These are phyloP conservation scores for Eulimnadia texana DNA, from an alignment of 1,140 invertebrate species.

Conservation along the genomic window DNA sequence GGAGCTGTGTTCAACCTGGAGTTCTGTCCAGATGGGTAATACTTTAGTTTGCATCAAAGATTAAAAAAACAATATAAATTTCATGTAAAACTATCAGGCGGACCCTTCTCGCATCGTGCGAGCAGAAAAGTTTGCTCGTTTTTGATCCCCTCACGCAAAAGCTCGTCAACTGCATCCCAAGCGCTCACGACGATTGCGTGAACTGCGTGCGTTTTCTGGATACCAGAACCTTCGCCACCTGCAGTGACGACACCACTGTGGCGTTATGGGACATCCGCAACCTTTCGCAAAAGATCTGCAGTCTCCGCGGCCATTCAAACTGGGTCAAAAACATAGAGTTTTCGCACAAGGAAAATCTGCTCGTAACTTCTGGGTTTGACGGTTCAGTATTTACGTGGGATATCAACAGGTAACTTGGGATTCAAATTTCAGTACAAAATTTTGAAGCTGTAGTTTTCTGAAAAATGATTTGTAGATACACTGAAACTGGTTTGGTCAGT, in stretches of 20 bases:
- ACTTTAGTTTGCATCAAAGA: neutral
- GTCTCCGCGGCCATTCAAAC: slow-evolving; percentile 72
- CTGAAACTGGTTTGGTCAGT: slow-evolving; percentile 29
- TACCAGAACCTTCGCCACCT: slow-evolving; percentile 73
- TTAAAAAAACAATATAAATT: neutral
- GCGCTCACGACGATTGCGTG: slow-evolving; percentile 78
- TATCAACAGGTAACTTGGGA: slow-evolving; percentile 55
- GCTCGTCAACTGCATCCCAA: slow-evolving; percentile 53
- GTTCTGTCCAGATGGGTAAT: neutral
- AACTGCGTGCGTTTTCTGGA: slow-evolving; percentile 89
- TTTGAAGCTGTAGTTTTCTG: too few relatives aligned
- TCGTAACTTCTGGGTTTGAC: slow-evolving; percentile 84
- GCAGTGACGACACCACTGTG: slow-evolving; percentile 83
- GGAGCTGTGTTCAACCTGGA: neutral
- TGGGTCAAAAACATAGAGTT: slow-evolving; percentile 97
- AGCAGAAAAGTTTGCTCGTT: slow-evolving; percentile 71
- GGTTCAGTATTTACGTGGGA: slow-evolving; percentile 90
- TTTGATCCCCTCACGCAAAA: slow-evolving; percentile 72
- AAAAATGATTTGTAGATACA: too few relatives aligned
- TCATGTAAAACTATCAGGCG: slow-evolving; percentile 41
- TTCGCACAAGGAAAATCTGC: slow-evolving; percentile 62
- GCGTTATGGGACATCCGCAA: slow-evolving; percentile 82
- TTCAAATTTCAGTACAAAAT: too few relatives aligned
- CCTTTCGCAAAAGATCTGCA: slow-evolving; percentile 56
- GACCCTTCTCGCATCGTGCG: slow-evolving; percentile 73